Percentiles rank a stretch among this genome's conserved stretches.
These are phyloP conservation scores for Ptychoptera contaminata DNA, from an alignment of 2,888 invertebrate species.

Conservation along the genomic window DNA sequence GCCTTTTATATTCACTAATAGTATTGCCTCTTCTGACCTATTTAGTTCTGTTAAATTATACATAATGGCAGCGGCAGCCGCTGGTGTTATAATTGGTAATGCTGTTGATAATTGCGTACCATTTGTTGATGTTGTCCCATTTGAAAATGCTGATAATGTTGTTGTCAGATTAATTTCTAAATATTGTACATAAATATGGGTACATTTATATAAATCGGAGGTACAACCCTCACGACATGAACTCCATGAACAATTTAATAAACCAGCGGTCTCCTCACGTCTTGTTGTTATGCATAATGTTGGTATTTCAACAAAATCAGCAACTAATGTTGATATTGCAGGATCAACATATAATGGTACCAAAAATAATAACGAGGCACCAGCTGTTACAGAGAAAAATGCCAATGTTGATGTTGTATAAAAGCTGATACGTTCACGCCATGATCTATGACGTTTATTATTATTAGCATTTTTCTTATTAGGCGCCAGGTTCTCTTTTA, in stretches of 20 bases:
- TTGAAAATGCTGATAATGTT: constrained; percentile 25
- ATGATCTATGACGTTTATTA: constrained; percentile 35
- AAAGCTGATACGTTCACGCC: constrained; percentile 51
- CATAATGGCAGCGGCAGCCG: constrained; percentile 9
- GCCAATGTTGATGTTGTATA: constrained; percentile 55
- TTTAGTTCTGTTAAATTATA: constrained; percentile 21
- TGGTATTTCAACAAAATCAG: constrained; percentile 72
- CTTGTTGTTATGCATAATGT: constrained; percentile 70
- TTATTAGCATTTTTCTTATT: constrained; percentile 33
- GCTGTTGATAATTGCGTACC: constrained; percentile 8
- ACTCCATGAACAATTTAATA: constrained; percentile 82
- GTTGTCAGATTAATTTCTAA: constrained; percentile 30
- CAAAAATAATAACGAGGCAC: constrained; percentile 54
- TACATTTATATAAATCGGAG: constrained; percentile 54
- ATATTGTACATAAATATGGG: constrained; percentile 45
- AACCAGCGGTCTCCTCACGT: constrained; percentile 67
- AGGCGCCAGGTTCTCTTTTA: constrained; percentile 38
- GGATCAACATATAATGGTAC: constrained; percentile 70
- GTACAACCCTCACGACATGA: constrained; percentile 85
- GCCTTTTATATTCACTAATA: constrained; percentile 78
- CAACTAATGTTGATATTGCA: constrained; percentile 72
- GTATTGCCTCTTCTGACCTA: constrained; percentile 34
- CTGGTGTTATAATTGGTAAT: not conserved
- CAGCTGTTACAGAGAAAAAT: constrained; percentile 53
- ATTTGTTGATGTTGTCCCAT: constrained; percentile 4